phyloP scores from a whole-genome alignment of 2,888 invertebrate genomes.

The Mycalesis mineus region DNA sequence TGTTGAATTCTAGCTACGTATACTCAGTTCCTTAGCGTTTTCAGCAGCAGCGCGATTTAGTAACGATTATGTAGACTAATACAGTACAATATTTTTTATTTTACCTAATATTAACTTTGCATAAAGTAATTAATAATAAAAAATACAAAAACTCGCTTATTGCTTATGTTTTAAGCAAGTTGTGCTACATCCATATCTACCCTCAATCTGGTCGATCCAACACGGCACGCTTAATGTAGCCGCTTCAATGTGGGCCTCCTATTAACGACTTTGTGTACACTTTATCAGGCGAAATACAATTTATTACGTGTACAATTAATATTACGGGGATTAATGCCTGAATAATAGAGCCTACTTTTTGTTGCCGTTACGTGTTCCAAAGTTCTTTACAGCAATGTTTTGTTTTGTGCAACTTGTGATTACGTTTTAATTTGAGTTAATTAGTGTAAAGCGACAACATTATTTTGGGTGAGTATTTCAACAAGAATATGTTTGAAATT shows the following conservation, averaged over 20 bases:
- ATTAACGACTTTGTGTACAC: slow-evolving; percentile 35
- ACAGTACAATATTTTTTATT: too few species aligned
- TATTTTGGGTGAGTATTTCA: neutral
- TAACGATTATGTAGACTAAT: too few species aligned
- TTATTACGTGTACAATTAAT: slow-evolving; percentile 34
- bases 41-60: too few species aligned
- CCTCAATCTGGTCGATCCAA: slow-evolving; percentile 61
- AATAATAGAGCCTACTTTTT: slow-evolving; percentile 14
- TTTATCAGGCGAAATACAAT: slow-evolving; percentile 35
- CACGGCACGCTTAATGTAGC: slow-evolving; percentile 60
- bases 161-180: slow-evolving; percentile 30
- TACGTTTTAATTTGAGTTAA: slow-evolving; percentile 9
- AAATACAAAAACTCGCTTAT: neutral
- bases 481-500: too few species aligned
- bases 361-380: slow-evolving; percentile 4
- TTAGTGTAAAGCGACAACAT: neutral
- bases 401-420: slow-evolving; percentile 11
- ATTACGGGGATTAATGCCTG: slow-evolving; percentile 26
- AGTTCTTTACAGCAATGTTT: slow-evolving; percentile 8
- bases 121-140: neutral
- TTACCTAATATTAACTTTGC: too few species aligned
- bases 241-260: slow-evolving; percentile 34
- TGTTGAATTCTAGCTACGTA: too few species aligned
- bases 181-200: slow-evolving; percentile 49
- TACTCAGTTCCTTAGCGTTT: too few species aligned